Conservation (phyloP, 2,888 invertebrate species). For the Polia nebulosa region DNA sequence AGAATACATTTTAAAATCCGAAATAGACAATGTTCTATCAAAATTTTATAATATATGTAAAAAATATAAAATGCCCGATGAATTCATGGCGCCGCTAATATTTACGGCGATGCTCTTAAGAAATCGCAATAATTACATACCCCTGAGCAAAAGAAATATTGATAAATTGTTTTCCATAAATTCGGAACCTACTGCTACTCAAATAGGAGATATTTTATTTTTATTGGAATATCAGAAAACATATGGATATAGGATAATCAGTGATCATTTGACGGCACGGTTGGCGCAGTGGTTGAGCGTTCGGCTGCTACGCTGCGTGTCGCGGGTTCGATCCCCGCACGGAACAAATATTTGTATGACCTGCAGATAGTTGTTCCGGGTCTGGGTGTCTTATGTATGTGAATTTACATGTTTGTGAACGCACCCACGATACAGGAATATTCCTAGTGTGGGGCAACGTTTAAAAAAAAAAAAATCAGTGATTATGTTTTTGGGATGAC, state of each 20-base stretch:
- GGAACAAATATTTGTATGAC: too few relatives aligned
- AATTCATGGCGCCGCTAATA: constrained; percentile 8
- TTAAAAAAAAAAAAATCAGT: too few relatives aligned
- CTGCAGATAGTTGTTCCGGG: too few relatives aligned
- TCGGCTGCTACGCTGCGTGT: too few relatives aligned
- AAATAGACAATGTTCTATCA: not conserved
- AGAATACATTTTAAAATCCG: not conserved
- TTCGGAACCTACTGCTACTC: not conserved
- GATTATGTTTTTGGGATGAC: not conserved
- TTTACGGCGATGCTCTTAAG: not conserved
- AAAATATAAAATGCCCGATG: constrained; percentile 2
- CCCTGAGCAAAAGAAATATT: not conserved
- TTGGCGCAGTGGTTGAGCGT: too few relatives aligned
- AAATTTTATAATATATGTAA: not conserved
- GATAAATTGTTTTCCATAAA: constrained; percentile 5
- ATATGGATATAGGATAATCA: too few relatives aligned
- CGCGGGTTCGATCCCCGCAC: too few relatives aligned
- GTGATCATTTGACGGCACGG: too few relatives aligned
- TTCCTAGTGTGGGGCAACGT: too few relatives aligned
- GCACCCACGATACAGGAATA: too few relatives aligned
- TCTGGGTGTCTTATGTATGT: too few relatives aligned
- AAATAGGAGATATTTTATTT: constrained; percentile 1
- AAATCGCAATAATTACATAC: not conserved
- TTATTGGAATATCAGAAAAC: constrained; percentile 1
- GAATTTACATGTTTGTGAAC: too few relatives aligned